Evolutionary conservation across 2,797 vertebrate genomes (phyloP).

Genomic region (Schizothorax lantsangensis): DNA sequence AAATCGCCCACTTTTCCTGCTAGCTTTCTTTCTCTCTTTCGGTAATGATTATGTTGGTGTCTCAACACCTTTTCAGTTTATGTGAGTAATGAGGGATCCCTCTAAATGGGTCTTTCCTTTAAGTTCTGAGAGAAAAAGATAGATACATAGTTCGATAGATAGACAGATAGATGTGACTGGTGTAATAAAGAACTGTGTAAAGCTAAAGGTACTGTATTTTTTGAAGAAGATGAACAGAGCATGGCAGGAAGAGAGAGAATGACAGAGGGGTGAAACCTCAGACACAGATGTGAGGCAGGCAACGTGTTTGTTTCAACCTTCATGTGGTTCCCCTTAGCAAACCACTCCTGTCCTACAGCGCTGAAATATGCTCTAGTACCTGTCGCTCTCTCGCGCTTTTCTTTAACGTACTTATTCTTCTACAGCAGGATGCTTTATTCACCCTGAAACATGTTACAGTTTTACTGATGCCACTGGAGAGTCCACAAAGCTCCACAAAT

Average conservation of each 20-base stretch:
- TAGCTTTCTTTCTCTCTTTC: slow-evolving; percentile 70
- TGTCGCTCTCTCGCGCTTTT: background rate
- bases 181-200: slow-evolving; percentile 6
- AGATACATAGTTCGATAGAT: background rate
- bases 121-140: background rate
- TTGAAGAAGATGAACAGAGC: slow-evolving; percentile 65
- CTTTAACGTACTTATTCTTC: background rate
- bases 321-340: slow-evolving; percentile 77
- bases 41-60: slow-evolving; percentile 69
- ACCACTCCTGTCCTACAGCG: slow-evolving; percentile 58
- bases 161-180: background rate
- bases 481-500: too few relatives aligned
- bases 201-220: slow-evolving; percentile 68
- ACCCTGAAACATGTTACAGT: background rate
- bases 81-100: slow-evolving; percentile 65
- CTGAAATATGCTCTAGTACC: slow-evolving; percentile 24
- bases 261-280: slow-evolving; percentile 76
- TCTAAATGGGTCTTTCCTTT: slow-evolving; percentile 59
- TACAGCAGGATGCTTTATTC: slow-evolving; percentile 1
- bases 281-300: slow-evolving; percentile 78
- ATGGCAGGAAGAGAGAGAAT: slow-evolving; percentile 63
- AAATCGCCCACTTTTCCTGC: slow-evolving; percentile 66
- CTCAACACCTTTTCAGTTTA: slow-evolving; percentile 57
- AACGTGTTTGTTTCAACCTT: slow-evolving; percentile 81
- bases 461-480: background rate